phyloP scores from a whole-genome alignment of 1,140 invertebrate species.

The Philaenus spumarius region DNA sequence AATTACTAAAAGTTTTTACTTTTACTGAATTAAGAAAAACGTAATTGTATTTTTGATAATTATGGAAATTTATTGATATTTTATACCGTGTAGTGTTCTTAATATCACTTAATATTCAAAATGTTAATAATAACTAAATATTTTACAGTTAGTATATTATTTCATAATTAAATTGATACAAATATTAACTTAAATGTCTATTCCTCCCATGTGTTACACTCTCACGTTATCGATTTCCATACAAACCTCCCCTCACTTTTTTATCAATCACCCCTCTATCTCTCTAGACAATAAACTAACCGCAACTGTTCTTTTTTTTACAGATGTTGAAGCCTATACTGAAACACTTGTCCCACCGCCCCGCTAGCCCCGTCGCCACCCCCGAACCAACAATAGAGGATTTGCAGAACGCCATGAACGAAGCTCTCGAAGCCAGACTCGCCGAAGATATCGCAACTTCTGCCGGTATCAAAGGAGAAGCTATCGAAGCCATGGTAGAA shows the following conservation, averaged over 20 bases:
- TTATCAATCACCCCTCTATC: neutral
- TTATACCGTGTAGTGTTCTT: too few species aligned
- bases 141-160: too few species aligned
- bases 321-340: conserved; percentile 15
- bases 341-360: neutral
- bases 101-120: too few species aligned
- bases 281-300: neutral
- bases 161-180: too few species aligned
- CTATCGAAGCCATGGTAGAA: conserved; percentile 1
- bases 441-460: conserved; percentile 6
- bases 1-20: too few species aligned
- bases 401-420: conserved; percentile 17
- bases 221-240: too few species aligned
- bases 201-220: too few species aligned
- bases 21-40: too few species aligned
- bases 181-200: too few species aligned
- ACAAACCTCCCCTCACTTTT: neutral
- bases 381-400: neutral
- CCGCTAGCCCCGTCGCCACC: neutral
- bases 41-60: too few species aligned
- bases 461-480: neutral
- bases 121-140: too few species aligned
- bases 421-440: conserved; percentile 9
- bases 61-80: too few species aligned
- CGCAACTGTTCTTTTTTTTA: conserved; percentile 1